These are phyloP conservation scores for Cataglyphis cursor DNA, from an alignment of 2,888 invertebrate species.

Conservation along the genomic window DNA sequence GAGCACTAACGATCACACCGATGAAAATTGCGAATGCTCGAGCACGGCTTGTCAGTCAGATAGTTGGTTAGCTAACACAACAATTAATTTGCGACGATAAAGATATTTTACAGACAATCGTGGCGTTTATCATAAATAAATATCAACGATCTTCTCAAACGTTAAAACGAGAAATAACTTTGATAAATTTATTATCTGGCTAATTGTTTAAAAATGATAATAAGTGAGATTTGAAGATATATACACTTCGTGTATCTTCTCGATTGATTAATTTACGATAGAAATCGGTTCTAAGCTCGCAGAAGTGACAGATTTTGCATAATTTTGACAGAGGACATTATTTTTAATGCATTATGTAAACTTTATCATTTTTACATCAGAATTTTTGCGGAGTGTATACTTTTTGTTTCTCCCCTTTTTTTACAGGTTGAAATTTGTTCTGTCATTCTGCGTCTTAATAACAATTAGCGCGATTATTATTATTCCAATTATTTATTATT, in stretches of 20 bases:
- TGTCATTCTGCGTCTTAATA: background rate
- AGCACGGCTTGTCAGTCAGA: background rate
- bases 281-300: constrained; percentile 9
- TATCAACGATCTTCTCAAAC: background rate
- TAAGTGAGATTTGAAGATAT: background rate
- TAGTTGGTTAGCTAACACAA: background rate
- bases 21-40: constrained; percentile 18
- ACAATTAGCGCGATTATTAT: background rate
- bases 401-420: background rate
- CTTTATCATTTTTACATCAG: constrained; percentile 34
- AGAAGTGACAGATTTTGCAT: constrained; percentile 13
- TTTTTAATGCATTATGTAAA: constrained; percentile 22
- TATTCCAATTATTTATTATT: background rate
- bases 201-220: background rate
- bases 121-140: constrained; percentile 1
- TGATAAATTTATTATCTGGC: background rate
- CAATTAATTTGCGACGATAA: background rate
- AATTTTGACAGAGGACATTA: constrained; percentile 1
- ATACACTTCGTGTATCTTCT: background rate
- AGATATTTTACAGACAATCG: background rate
- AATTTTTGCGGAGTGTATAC: constrained; percentile 12
- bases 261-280: background rate
- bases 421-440: background rate
- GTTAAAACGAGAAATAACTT: background rate
- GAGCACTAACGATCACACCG: constrained; percentile 18